Evolutionary conservation across 2,797 vertebrate species (phyloP).

Genomic region (Alca torda): DNA sequence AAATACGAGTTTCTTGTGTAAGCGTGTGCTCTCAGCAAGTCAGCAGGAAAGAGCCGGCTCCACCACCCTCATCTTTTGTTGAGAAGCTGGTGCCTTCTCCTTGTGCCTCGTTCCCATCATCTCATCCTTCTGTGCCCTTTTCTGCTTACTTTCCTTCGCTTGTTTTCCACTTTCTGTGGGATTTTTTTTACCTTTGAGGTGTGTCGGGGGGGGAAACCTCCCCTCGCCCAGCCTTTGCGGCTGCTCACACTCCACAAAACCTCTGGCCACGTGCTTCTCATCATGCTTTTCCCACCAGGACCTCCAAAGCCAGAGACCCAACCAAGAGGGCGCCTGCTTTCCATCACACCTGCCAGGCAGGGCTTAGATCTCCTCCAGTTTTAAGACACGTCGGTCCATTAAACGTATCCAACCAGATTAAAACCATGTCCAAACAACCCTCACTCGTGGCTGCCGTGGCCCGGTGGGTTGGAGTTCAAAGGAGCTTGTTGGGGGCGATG

Average conservation of each 20-base stretch:
- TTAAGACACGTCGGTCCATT: not conserved
- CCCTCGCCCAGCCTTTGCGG: not conserved
- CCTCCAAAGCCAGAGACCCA: not conserved
- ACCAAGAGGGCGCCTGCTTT: not conserved
- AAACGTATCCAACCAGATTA: not conserved
- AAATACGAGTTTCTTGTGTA: not conserved
- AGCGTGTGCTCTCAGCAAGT: not conserved
- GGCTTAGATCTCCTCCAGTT: not conserved
- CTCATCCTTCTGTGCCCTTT: not conserved
- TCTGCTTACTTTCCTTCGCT: not conserved
- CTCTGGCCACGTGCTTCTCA: not conserved
- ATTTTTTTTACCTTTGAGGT: not conserved
- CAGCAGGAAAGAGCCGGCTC: not conserved
- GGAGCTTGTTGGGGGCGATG: not conserved
- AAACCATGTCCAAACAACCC: not conserved
- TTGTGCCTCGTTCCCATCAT: not conserved
- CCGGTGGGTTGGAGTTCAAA: not conserved
- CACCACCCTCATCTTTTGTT: rapidly evolving
- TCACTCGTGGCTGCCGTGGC: not conserved
- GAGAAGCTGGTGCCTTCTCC: not conserved
- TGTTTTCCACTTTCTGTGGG: not conserved
- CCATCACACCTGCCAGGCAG: conserved; percentile 6
- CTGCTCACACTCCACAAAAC: not conserved
- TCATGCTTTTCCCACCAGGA: not conserved
- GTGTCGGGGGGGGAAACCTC: too few relatives aligned